Conservation (phyloP, 2,888 invertebrate genomes). For the Congeria kusceri region DNA sequence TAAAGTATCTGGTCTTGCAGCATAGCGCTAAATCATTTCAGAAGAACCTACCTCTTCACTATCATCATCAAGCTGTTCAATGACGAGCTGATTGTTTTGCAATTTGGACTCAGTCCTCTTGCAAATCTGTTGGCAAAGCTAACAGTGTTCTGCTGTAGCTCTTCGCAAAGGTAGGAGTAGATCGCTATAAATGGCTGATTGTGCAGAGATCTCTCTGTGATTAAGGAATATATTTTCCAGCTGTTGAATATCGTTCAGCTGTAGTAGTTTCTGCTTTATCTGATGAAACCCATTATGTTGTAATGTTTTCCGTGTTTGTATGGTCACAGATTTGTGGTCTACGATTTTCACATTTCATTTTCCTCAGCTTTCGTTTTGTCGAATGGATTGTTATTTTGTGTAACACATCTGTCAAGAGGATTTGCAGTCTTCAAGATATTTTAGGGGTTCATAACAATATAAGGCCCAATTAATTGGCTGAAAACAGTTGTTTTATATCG, state of each 20-base stretch:
- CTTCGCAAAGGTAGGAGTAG: conserved; percentile 20
- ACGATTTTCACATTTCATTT: conserved; percentile 12
- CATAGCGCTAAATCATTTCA: conserved; percentile 32
- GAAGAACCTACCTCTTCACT: conserved; percentile 36
- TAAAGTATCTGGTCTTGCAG: conserved; percentile 22
- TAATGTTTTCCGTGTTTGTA: too few species aligned
- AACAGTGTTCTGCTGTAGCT: conserved; percentile 18
- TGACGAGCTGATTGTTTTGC: conserved; percentile 40
- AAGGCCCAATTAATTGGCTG: conserved; percentile 13
- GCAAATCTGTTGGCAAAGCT: conserved; percentile 26
- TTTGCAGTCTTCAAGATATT: not conserved
- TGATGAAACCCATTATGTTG: too few species aligned
- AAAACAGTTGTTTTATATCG: conserved; percentile 13
- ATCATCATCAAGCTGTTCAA: conserved; percentile 48
- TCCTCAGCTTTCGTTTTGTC: not conserved
- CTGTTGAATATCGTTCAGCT: too few species aligned
- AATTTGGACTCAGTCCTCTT: conserved; percentile 33
- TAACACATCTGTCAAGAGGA: conserved; percentile 1
- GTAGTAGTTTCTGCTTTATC: too few species aligned
- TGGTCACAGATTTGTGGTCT: too few species aligned
- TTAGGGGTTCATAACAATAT: conserved; percentile 3
- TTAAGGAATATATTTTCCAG: conserved; percentile 21
- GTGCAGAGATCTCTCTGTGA: conserved; percentile 19
- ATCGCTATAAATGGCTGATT: conserved; percentile 32
- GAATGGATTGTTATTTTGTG: conserved; percentile 8